These are phyloP conservation scores for Gymnarchus niloticus DNA, from an alignment of 2,113 vertebrate genomes.

Conservation along the genomic window DNA sequence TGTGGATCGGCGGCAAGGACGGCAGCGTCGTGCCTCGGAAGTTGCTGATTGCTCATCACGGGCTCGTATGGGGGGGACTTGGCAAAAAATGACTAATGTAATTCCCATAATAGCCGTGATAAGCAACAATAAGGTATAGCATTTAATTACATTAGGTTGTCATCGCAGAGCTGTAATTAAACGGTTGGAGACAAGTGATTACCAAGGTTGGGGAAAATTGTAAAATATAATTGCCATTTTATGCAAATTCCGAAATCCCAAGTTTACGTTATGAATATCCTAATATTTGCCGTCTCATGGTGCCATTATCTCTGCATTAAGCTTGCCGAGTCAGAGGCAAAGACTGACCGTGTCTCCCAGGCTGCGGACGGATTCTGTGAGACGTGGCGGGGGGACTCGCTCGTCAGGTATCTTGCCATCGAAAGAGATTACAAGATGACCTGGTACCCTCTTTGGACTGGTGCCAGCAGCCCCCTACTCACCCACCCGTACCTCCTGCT, in stretches of 20 bases:
- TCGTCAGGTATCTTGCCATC: not conserved
- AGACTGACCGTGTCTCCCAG: too few relatives aligned
- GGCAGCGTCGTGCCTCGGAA: slow-evolving; percentile 23
- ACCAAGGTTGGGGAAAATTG: slow-evolving; percentile 60
- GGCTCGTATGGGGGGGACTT: slow-evolving; percentile 36
- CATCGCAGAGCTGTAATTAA: slow-evolving; percentile 68
- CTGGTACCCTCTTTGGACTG: not conserved
- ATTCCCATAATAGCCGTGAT: slow-evolving; percentile 62
- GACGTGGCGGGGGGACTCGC: not conserved
- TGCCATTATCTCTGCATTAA: slow-evolving; percentile 32
- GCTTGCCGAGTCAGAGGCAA: not conserved
- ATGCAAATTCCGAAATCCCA: slow-evolving; percentile 59
- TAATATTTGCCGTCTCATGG: slow-evolving; percentile 51
- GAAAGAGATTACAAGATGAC: not conserved
- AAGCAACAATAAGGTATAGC: slow-evolving; percentile 68
- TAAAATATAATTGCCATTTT: slow-evolving; percentile 62
- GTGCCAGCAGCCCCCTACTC: not conserved
- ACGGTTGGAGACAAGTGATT: slow-evolving; percentile 69
- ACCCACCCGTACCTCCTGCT: not conserved
- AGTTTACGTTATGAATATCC: slow-evolving; percentile 55
- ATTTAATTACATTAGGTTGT: slow-evolving; percentile 67
- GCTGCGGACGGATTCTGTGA: not conserved
- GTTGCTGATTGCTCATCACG: slow-evolving; percentile 38
- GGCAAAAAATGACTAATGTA: slow-evolving; percentile 60
- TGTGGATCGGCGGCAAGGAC: too few relatives aligned